Conservation (phyloP, 2,797 vertebrate genomes). For the Liasis olivaceus region DNA sequence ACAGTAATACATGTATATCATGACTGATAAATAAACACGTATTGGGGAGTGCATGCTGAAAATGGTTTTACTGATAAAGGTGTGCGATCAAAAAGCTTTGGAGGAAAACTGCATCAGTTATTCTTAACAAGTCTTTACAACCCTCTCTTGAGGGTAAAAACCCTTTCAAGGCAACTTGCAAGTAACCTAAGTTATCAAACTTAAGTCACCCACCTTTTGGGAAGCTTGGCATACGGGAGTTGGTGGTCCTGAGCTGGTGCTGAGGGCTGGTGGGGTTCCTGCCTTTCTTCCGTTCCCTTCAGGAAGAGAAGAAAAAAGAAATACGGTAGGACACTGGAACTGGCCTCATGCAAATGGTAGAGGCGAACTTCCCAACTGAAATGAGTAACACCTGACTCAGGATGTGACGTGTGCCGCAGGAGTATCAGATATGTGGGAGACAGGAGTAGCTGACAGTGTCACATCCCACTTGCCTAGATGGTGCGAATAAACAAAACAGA, state of each 20-base stretch:
- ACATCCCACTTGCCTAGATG: not conserved
- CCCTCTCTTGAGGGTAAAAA: not conserved
- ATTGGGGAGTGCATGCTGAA: not conserved
- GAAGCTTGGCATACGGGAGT: not conserved
- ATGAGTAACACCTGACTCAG: conserved; percentile 7
- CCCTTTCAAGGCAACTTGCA: not conserved
- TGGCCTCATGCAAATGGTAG: not conserved
- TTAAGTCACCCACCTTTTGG: not conserved
- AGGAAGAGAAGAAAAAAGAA: not conserved
- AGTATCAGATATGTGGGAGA: not conserved
- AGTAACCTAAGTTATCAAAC: not conserved
- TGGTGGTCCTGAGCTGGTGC: not conserved
- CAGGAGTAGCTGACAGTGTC: not conserved
- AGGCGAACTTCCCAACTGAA: not conserved
- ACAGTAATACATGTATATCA: not conserved
- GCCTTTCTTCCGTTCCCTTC: not conserved
- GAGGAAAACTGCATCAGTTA: not conserved
- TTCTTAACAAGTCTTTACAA: not conserved
- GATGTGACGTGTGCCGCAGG: not conserved
- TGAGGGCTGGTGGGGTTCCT: not conserved
- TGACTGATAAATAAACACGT: not conserved
- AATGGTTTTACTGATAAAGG: not conserved
- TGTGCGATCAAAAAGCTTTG: not conserved
- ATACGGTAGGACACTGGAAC: not conserved
- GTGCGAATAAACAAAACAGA: not conserved